Conservation (phyloP, 2,888 invertebrate species). For the Drosophila helvetica region DNA sequence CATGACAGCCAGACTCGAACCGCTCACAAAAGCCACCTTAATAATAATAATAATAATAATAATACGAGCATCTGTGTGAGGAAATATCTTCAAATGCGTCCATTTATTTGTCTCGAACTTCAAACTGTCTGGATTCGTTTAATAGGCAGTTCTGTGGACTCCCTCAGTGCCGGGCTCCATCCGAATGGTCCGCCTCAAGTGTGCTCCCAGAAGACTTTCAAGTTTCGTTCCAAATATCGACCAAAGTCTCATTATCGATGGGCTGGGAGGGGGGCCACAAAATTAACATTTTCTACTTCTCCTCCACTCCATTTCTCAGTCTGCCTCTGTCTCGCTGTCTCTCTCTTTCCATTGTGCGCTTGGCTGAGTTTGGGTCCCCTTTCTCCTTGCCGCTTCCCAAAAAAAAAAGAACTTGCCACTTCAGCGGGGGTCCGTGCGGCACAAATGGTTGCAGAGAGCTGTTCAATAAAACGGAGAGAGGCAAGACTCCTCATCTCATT, state of each 20-base stretch:
- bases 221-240: conserved; percentile 5
- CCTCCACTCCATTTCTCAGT: conserved; percentile 11
- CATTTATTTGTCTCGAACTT: neutral
- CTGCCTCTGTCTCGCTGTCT: neutral
- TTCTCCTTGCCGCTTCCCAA: conserved; percentile 5
- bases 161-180: neutral
- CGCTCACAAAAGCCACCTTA: conserved; percentile 31
- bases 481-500: conserved; percentile 46
- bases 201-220: neutral
- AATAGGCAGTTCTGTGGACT: neutral
- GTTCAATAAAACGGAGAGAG: conserved; percentile 28
- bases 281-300: conserved; percentile 56
- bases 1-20: conserved; percentile 27
- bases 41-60: conserved; percentile 12
- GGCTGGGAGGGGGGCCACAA: conserved; percentile 39
- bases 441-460: conserved; percentile 22
- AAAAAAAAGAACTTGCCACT: conserved; percentile 47
- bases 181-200: neutral
- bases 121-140: neutral
- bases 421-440: conserved; percentile 63
- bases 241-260: conserved; percentile 21
- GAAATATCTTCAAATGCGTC: conserved; percentile 33
- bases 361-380: conserved; percentile 26
- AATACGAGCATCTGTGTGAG: conserved; percentile 13
- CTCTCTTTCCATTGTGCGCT: conserved; percentile 13